phyloP scores from a whole-genome alignment of 2,113 vertebrate species.

The Calidris pygmaea region DNA sequence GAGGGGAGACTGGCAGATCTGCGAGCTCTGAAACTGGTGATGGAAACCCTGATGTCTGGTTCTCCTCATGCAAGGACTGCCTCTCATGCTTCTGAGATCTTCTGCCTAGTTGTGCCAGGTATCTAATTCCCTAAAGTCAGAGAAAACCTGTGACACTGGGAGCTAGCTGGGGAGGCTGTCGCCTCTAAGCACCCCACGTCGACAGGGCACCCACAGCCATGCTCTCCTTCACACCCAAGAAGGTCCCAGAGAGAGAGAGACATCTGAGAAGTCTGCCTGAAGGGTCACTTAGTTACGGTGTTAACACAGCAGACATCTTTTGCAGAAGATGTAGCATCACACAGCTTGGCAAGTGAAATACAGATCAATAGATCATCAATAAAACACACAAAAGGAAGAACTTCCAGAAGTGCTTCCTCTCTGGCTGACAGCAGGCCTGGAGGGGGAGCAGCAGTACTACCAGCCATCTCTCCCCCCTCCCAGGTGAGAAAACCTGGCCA shows the following conservation, averaged over 20 bases:
- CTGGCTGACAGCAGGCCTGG: background rate
- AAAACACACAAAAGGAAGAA: background rate
- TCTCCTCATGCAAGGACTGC: background rate
- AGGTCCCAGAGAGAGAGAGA: background rate
- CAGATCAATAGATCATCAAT: background rate
- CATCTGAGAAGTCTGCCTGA: background rate
- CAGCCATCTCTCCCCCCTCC: background rate
- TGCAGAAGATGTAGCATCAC: background rate
- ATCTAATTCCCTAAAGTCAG: background rate
- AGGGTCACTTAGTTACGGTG: background rate
- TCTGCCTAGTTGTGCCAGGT: background rate
- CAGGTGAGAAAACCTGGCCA: background rate
- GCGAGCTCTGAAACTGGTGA: background rate
- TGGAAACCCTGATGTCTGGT: background rate
- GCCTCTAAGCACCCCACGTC: rapidly evolving
- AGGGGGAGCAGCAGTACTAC: background rate
- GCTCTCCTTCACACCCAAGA: background rate
- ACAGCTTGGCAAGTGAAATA: background rate
- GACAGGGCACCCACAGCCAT: background rate
- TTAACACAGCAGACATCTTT: background rate
- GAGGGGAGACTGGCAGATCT: background rate
- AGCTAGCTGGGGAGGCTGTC: background rate
- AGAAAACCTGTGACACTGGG: background rate
- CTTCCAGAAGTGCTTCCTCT: background rate
- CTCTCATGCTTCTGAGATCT: background rate